Evolutionary conservation across 2,113 vertebrate genomes (phyloP), one percentile per base, ranked within the genome.

Genomic region (Bagarius yarrelli): DNA sequence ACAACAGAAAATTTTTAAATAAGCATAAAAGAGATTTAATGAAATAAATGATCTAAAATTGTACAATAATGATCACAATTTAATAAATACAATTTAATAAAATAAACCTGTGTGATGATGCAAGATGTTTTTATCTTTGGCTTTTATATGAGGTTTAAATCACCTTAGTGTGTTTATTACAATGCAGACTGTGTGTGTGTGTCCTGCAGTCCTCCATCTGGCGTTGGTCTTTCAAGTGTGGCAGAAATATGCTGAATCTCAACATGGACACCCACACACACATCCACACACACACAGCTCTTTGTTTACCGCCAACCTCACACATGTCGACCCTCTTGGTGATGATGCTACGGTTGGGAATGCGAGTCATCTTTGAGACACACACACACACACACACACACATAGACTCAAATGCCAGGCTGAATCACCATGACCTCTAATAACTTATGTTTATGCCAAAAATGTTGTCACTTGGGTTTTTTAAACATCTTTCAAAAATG

Each of bases 181-280:
- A 69, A 16, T 44, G 66, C 36, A 13, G n/a, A 34, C 8, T 70
- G 67, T 23, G 40, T 15, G 66, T n/a, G 64, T 69, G 66, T 47
- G 75, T 69, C 80, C 83, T 82, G 80, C 76, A 74, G 83, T 55
- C 79, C 76, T 82, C 83, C 83, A 85, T 81, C 80, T 85, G 83
- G 59, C 80, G 79, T 76, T 81, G 75, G 56, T 69, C 80, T 81
- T 76, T 80, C 27, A 81, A 76, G 78, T 81, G 47, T 77, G 69
- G 78, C 69, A 85, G 75, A 59, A 84, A 85, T 81, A 76, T 75
- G 44, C 69, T 82, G 83, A 82, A 83, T 56, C 40, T 70, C 40
- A 18, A 60, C 73, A 75, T 53, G 82, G 52, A 27, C 66, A 44
- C 64, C 4, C 21, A 67, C 64, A 40, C 34, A 40, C 64, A 67